Evolutionary conservation across 2,797 vertebrate species (phyloP), one percentile per base, ranked within the genome.

Genomic region (Lacerta agilis): DNA sequence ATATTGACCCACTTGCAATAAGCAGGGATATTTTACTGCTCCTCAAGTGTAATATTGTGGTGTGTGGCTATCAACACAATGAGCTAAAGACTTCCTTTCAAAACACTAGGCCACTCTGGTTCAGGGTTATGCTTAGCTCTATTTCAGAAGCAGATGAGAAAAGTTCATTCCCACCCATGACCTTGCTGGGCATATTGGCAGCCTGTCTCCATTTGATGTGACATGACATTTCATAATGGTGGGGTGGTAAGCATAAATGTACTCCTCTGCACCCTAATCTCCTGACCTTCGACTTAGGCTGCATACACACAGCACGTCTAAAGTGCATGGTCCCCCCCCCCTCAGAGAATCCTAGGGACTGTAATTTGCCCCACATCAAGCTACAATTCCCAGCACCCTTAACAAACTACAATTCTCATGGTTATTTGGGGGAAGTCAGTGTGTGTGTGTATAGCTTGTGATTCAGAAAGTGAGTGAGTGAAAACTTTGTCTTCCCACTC

Each of bases 1-100:
- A 89, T 86, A 82, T 86, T 89, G 84, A 89, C 88, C 88, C n/a
- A 86, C 84, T 89, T 89, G 88, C 88, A 86, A 86, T 89, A 89
- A 89, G 88, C 83, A 89, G 58, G 72, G 88, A 61, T 86, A 82
- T 89, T 89, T 89, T 89, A 89, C 84, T 89, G 85, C 73, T 86
- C 84, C 88, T 89, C 79, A 86, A 89, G 80, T 89, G 84, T 86
- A 89, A 89, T 86, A 89, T 86, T 86, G 88, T 71, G 84, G 88
- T 77, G 45, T 89, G 83, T 49, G 43, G 88, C 83, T 89, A 86
- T 89, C 88, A 89, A 86, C 83, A 89, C 79, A 86, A 86, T 86
- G 73, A 86, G 55, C 79, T 89, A 86, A 89, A 89, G 73, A 86
- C 64, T 89, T 86, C 79, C 64, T 89, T 89, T 89, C 75, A 72